Evolutionary conservation across 2,888 invertebrate species (phyloP), one percentile per base, ranked within the genome.

Genomic region (Tolmerus cingulatus): DNA sequence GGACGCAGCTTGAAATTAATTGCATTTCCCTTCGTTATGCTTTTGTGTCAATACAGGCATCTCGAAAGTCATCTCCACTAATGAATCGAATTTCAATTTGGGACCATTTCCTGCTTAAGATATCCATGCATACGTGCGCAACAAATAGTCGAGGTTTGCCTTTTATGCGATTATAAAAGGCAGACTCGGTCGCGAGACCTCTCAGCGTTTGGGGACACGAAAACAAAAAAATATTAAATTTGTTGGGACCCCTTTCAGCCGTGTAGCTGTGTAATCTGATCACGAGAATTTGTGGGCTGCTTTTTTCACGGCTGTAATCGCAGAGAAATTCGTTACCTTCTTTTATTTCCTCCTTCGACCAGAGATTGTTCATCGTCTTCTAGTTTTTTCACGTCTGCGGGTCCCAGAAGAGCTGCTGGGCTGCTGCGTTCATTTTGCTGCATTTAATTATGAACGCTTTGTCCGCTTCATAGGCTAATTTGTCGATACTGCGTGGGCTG

Each of bases 91-190:
- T 82, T 82, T 66, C 55, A 82, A 57, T 82, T 82, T 82, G n/a
- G 30, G 55, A 57, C 57, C 82, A 82, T 57, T 82, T 82, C 82
- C 82, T 82, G 82, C 82, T 82, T 82, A 82, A 55, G 82, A 82
- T 82, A 82, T 66, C 66, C 57, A 23, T 57, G 82, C 82, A 82
- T 82, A 57, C 82, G 57, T 66, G 66, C 66, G 66, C 66, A 2
- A 66, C 66, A 66, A 66, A 66, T 23, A 66, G 66, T 12, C 66
- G 66, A 66, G 9, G 66, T 12, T 66, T 12, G 27, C 66, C 23
- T 66, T 66, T 66, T 66, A 66, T 27, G 66, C 66, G 27, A 66
- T 66, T 66, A 66, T 66, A 66, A 66, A 66, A 66, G 66, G 23
- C 57, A 27, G 19, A 66, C 27, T 23, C 66, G 66, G 66, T 66